Conservation (phyloP, 2,797 vertebrate species). For the Anabacerthia variegaticeps region DNA sequence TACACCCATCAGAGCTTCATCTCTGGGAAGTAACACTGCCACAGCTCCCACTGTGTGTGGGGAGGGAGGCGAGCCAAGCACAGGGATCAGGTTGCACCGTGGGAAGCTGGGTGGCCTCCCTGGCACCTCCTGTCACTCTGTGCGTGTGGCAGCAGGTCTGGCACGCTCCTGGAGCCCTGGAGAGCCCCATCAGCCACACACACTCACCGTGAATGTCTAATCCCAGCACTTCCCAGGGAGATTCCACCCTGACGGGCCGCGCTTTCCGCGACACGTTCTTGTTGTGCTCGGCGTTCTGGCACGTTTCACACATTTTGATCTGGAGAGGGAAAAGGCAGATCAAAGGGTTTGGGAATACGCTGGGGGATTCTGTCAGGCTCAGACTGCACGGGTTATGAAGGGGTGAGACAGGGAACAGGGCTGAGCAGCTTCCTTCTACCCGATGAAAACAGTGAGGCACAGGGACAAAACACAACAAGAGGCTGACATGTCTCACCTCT, state of each 20-base stretch:
- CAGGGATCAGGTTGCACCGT: background rate
- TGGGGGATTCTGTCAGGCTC: background rate
- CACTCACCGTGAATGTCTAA: constrained; percentile 83
- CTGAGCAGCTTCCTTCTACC: background rate
- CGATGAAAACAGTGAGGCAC: accelerated
- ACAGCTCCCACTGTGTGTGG: background rate
- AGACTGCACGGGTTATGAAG: background rate
- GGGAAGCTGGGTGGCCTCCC: background rate
- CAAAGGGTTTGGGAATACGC: background rate
- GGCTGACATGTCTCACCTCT: background rate
- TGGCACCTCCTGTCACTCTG: background rate
- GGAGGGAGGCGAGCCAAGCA: background rate
- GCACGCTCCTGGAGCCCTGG: background rate
- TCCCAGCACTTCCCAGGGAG: constrained; percentile 87
- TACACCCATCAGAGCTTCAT: background rate
- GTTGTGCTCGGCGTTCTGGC: constrained; percentile 86
- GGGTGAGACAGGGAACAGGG: background rate
- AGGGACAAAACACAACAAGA: background rate
- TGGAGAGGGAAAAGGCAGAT: constrained; percentile 38
- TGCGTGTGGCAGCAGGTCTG: background rate
- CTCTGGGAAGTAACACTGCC: background rate
- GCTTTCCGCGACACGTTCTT: constrained; percentile 81
- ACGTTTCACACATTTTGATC: constrained; percentile 91
- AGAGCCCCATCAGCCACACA: background rate
- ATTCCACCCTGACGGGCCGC: constrained; percentile 84